Evolutionary conservation across 2,888 invertebrate genomes (phyloP), one percentile per base, ranked within the genome.

Genomic region (Zygaena filipendulae): DNA sequence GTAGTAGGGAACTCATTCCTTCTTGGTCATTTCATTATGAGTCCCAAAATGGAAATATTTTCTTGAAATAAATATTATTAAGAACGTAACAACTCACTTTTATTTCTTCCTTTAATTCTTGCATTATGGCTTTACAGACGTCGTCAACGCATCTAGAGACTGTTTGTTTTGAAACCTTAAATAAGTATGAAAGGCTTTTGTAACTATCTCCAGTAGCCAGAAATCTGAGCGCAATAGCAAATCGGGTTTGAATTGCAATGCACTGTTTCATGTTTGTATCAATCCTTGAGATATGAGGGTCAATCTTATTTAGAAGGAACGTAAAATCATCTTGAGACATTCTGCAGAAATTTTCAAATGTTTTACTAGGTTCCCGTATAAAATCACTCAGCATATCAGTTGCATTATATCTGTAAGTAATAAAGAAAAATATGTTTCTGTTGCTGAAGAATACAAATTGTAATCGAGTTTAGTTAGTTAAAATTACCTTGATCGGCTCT

Each of bases 291-390:
- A 25, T 25, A 25, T 25, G 13, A 25, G 25, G 25, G 16, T 10
- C 25, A 25, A 25, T 25, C 25, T 25, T 25, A 25, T 25, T 25
- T 25, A 25, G 25, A 25, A 25, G 25, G 25, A 25, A 25, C 12
- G 16, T 25, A 25, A 25, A 25, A 14, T 25, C 25, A 25, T 25
- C 25, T 25, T 25, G 13, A 25, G 25, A 25, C 25, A 25, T 25
- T 25, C 25, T 25, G 25, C 25, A 25, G 25, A 25, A 25, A 25
- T 22, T 22, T n/a, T n/a, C n/a, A n/a, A n/a, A n/a, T n/a, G n/a
- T n/a, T n/a, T n/a, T n/a, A n/a, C n/a, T n/a, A n/a, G n/a, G n/a
- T n/a, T n/a, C n/a, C n/a, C n/a, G n/a, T n/a, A n/a, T n/a, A n/a
- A n/a, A n/a, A n/a, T n/a, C n/a, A n/a, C n/a, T n/a, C n/a, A n/a